Conservation (phyloP, 2,888 invertebrate genomes). For the Nudaria mundana region DNA sequence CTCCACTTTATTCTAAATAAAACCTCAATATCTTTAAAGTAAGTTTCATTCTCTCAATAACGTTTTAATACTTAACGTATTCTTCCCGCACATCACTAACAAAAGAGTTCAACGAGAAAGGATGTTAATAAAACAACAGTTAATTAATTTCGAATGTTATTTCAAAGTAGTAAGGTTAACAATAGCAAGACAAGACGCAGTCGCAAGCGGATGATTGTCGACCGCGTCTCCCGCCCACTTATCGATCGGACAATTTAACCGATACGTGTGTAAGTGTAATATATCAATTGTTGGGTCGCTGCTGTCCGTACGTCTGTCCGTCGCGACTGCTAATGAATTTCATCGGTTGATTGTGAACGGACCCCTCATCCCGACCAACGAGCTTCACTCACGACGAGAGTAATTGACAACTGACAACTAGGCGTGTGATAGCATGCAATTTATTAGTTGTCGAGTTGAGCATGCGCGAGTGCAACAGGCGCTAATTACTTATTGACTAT, state of each 20-base stretch:
- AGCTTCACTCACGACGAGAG: constrained; percentile 14
- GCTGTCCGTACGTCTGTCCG: constrained; percentile 43
- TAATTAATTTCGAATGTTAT: constrained; percentile 5
- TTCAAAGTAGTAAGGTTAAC: constrained; percentile 1
- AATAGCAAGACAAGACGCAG: constrained; percentile 4
- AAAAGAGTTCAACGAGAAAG: constrained; percentile 7
- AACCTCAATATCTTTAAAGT: constrained; percentile 1
- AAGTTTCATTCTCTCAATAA: constrained; percentile 9
- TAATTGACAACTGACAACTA: constrained; percentile 41
- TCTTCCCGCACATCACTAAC: constrained; percentile 7
- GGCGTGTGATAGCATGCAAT: constrained; percentile 29
- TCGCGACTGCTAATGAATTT: constrained; percentile 44
- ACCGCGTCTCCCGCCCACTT: constrained; percentile 65
- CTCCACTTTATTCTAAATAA: not conserved
- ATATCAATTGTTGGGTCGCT: constrained; percentile 52
- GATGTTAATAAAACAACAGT: constrained; percentile 15
- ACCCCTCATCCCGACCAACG: constrained; percentile 2
- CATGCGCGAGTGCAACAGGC: constrained; percentile 6
- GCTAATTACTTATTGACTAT: constrained; percentile 31
- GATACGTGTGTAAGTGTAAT: constrained; percentile 64
- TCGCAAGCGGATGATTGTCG: constrained; percentile 16
- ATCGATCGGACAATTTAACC: constrained; percentile 68
- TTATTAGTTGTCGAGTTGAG: constrained; percentile 14
- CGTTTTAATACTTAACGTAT: constrained; percentile 7
- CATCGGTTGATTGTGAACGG: constrained; percentile 29